Evolutionary conservation across 2,113 vertebrate genomes (phyloP), one percentile per base, ranked within the genome.

Genomic region (Microcebus jonahi): DNA sequence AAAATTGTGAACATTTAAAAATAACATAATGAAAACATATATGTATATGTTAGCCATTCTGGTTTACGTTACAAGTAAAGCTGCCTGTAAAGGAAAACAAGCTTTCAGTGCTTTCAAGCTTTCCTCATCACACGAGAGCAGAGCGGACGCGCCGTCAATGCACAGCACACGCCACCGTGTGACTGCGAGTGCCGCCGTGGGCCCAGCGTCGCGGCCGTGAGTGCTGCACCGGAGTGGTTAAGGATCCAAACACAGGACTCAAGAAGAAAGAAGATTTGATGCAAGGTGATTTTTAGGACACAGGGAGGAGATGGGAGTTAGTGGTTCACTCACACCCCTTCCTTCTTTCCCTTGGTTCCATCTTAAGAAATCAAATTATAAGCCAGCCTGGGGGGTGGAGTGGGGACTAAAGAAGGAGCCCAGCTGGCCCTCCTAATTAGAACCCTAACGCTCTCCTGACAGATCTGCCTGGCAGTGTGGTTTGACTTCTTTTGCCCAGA

Each of bases 361-460:
- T 79, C 70, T 97, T 91, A 82, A 93, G 84, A 94, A 92, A 76
- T 89, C 59, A 83, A 68, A 39, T 55, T 88, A 48, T 36, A 70
- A 90, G 63, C 55, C 36, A 70, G 68, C 29, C 27, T 77, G 6
- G 21, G 76, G n/a, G 36, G 31, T 53, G 34, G 21, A 29, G 29
- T 21, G 9, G 45, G 55, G 70, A 70, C 65, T 67, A 21, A 67
- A 36, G 86, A 82, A 86, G 73, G 77, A 80, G 73, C 59, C 91
- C 88, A 93, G 94, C 96, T 92, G 94, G 83, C 53, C 57, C 45
- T 96, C 94, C 96, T 97, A 97, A 96, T 93, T 93, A 90, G 59
- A 95, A 97, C 80, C 77, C 93, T 87, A 97, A 98, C 90, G 75
- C 71, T 88, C 68, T 98, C 96, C 96, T 98, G 98, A 98, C 97